Conservation (phyloP, 2,113 vertebrate species). For the Eira barbara region DNA sequence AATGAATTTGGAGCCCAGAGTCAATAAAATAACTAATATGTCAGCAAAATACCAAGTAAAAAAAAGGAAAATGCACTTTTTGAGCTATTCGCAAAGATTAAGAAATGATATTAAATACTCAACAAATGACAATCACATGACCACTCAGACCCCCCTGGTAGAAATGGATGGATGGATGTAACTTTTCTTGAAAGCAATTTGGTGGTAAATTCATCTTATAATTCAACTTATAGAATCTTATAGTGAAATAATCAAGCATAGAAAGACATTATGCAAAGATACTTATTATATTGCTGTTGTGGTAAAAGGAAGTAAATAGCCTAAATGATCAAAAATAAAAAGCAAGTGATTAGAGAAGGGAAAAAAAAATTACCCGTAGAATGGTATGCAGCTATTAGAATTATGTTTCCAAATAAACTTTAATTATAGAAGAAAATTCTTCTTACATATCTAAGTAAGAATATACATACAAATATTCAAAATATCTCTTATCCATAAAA, state of each 20-base stretch:
- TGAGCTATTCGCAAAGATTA: not conserved
- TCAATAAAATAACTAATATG: not conserved
- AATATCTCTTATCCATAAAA: not conserved
- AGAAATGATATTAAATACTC: not conserved
- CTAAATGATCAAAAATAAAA: not conserved
- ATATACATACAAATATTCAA: not conserved
- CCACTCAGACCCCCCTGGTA: not conserved
- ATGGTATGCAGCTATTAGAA: not conserved
- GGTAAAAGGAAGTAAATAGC: not conserved
- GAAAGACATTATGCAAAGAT: not conserved
- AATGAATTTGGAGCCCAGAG: not conserved
- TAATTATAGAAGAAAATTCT: not conserved
- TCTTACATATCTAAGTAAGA: not conserved
- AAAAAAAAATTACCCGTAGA: not conserved
- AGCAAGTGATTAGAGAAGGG: not conserved
- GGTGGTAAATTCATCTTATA: not conserved
- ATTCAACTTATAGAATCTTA: not conserved
- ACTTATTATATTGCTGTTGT: not conserved
- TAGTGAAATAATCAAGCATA: not conserved
- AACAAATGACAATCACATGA: not conserved
- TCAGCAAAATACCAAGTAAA: not conserved
- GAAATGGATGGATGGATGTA: not conserved
- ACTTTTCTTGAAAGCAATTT: not conserved
- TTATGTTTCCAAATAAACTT: constrained; percentile 17
- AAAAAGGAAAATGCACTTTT: not conserved